Evolutionary conservation across 2,888 invertebrate species (phyloP).

Genomic region (Siphlonurus alternatus): DNA sequence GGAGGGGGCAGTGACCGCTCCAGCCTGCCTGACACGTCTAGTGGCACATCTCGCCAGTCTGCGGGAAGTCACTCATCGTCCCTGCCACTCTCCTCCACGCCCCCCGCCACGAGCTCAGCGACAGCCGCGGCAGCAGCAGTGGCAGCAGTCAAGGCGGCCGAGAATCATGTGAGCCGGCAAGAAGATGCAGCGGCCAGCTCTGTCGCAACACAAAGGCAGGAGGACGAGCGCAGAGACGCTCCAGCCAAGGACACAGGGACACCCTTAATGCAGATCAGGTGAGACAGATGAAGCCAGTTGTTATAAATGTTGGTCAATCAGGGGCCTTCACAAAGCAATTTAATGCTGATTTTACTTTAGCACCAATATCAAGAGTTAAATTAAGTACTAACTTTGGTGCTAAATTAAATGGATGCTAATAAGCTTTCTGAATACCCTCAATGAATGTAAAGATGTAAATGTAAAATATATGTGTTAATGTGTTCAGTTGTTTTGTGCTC

Average conservation of each 20-base stretch:
- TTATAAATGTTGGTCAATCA: too few species aligned
- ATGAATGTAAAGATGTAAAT: too few species aligned
- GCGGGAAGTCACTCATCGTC: background rate
- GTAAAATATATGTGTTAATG: too few species aligned
- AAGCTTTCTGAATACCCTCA: too few species aligned
- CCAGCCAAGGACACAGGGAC: background rate
- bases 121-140: background rate
- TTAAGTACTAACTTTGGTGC: too few species aligned
- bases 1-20: background rate
- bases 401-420: too few species aligned
- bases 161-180: background rate
- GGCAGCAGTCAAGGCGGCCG: background rate
- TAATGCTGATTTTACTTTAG: too few species aligned
- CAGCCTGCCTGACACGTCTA: background rate
- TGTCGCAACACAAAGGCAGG: background rate
- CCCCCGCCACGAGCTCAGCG: background rate
- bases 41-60: background rate
- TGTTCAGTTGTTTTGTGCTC: too few species aligned
- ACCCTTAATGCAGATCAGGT: background rate
- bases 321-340: too few species aligned
- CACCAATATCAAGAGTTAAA: too few species aligned
- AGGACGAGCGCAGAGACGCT: background rate
- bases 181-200: background rate
- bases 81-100: background rate
- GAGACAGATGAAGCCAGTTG: too few species aligned